Evolutionary conservation across 2,797 vertebrate species (phyloP).

Genomic region (Enteromius treurensis): DNA sequence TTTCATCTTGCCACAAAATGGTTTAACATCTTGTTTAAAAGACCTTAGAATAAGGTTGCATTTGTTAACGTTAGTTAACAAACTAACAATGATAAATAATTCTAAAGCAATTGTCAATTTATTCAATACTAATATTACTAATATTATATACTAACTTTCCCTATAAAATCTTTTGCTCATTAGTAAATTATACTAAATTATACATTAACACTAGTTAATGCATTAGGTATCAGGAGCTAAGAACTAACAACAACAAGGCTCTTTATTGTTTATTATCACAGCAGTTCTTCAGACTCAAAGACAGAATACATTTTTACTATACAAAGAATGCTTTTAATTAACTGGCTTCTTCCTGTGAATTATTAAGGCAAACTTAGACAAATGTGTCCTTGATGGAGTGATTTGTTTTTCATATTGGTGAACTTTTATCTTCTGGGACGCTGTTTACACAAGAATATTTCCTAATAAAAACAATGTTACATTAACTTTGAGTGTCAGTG

Average conservation of each 20-base stretch:
- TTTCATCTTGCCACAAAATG: neutral
- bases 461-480: neutral
- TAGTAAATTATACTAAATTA: neutral
- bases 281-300: conserved; percentile 20
- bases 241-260: neutral
- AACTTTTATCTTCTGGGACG: neutral
- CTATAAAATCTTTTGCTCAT: neutral
- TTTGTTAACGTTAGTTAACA: neutral
- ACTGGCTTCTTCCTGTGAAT: too few species aligned
- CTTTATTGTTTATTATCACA: conserved; percentile 5
- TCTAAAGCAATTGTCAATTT: neutral
- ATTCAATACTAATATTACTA: neutral
- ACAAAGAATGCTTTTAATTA: neutral
- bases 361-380: neutral
- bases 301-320: neutral
- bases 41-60: neutral
- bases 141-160: neutral
- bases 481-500: neutral
- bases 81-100: neutral
- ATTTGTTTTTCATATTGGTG: neutral
- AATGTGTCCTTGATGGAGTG: neutral
- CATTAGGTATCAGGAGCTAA: neutral
- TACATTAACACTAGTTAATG: neutral
- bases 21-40: neutral
- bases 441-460: neutral